phyloP scores from a whole-genome alignment of 2,888 invertebrate species.

The Drosophila neotestacea region DNA sequence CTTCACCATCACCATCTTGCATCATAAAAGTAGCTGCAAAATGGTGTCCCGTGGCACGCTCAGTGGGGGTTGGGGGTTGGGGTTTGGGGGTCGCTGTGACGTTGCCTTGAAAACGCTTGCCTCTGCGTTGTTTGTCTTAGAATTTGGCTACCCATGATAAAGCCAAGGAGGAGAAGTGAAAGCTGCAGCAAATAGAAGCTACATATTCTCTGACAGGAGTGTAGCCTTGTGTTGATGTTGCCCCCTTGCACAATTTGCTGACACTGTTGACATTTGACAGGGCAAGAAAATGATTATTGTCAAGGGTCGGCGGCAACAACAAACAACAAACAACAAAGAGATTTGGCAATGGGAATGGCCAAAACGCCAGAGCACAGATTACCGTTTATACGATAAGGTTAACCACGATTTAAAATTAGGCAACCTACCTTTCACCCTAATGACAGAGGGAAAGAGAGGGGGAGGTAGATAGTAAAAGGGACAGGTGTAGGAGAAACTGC shows the following conservation, averaged over 20 bases:
- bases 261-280: slow-evolving; percentile 71
- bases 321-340: slow-evolving; percentile 23
- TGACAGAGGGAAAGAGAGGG: slow-evolving; percentile 43
- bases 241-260: slow-evolving; percentile 42
- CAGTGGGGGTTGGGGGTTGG: slow-evolving; percentile 20
- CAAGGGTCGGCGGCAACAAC: slow-evolving; percentile 55
- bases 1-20: slow-evolving; percentile 6
- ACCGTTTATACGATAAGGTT: slow-evolving; percentile 5
- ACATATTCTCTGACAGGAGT: slow-evolving; percentile 51
- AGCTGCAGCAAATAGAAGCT: slow-evolving; percentile 65
- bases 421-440: slow-evolving; percentile 70
- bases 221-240: slow-evolving; percentile 37
- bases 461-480: not conserved
- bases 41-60: slow-evolving; percentile 56
- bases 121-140: slow-evolving; percentile 63
- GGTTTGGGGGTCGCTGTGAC: slow-evolving; percentile 19
- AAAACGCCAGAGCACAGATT: slow-evolving; percentile 7
- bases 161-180: slow-evolving; percentile 41
- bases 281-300: slow-evolving; percentile 75
- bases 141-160: slow-evolving; percentile 46
- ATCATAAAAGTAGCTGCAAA: slow-evolving; percentile 74
- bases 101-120: slow-evolving; percentile 67
- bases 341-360: slow-evolving; percentile 10
- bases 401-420: slow-evolving; percentile 52
- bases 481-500: slow-evolving; percentile 14